Evolutionary conservation across 92 coral and sea anemone species (phyloP), one percentile per base, ranked within the genome.

Genomic region (Actinostola sp.): DNA sequence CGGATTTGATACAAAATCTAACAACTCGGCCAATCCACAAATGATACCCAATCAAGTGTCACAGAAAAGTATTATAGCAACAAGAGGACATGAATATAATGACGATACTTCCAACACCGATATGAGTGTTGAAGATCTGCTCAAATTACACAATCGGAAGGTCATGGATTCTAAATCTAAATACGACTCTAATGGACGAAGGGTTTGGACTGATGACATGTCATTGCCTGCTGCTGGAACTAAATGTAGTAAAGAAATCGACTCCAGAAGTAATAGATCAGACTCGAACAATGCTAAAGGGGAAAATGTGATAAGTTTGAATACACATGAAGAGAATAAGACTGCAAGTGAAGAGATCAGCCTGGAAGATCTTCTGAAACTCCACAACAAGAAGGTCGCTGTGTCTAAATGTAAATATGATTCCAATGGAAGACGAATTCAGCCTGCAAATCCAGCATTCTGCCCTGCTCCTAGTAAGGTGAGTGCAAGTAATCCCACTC

Each of bases 401-500:
- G 67, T 87, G 16, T 75, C 89, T 1, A 87, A 78, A 46, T 61
- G 73, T 64, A 82, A 87, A 68, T 90, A 90, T 29, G 97, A 90
- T 63, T 84, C 73, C 24, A 83, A 90, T 76, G 97, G 97, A 0
- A 79, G 97, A 12, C 77, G 87, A 41, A 87, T 90, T 46, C 76
- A 82, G 72, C 70, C 89, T 67, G 90, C 62, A 23, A 75, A 52
- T n/a, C 87, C 97, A 5, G 57, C 67, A 31, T 90, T 90, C 77
- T 90, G 97, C 25, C 92, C 97, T 36, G 97, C 97, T 28, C 97
- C 97, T 8, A 52, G 42, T 21, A 27, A 67, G 84, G 89, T 84
- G 32, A 67, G 65, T 31, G 21, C 0, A 24, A 23, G 11, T 24
- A 9, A 38, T 28, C 1, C 12, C 15, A 35, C 55, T 46, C n/a